A percentile compares a stretch with the other conserved stretches of the same genome.
These are phyloP conservation scores for Anadara kagoshimensis DNA, from an alignment of 1,140 invertebrate genomes.

Conservation along the genomic window DNA sequence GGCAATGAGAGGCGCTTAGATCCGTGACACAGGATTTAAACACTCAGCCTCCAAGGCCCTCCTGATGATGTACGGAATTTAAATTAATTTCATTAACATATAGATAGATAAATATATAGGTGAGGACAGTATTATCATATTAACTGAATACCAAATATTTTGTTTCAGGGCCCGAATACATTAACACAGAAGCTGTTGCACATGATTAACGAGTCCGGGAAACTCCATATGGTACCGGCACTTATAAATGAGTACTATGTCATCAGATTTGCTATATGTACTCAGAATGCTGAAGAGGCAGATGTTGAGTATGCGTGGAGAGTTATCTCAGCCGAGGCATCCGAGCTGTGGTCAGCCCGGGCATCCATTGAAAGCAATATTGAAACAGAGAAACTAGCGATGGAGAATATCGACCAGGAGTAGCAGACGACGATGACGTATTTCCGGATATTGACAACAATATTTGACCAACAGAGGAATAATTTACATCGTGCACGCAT, in stretches of 20 bases:
- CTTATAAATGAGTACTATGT: slow-evolving; percentile 88
- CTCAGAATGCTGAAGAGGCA: slow-evolving; percentile 89
- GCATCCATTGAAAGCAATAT: slow-evolving; percentile 42
- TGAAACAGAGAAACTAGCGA: slow-evolving; percentile 12
- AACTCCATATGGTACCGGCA: slow-evolving; percentile 98
- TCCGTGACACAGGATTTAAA: too few species aligned
- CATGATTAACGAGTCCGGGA: slow-evolving; percentile 95
- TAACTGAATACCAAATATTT: too few species aligned
- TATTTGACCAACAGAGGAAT: slow-evolving; percentile 62
- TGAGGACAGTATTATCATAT: too few species aligned
- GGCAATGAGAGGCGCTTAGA: too few species aligned
- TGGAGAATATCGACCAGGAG: slow-evolving; percentile 29
- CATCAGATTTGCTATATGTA: slow-evolving; percentile 94
- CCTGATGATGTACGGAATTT: too few species aligned
- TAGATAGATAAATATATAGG: too few species aligned
- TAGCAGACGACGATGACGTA: slow-evolving; percentile 60
- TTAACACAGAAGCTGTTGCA: slow-evolving; percentile 95
- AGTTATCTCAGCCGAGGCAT: slow-evolving; percentile 88
- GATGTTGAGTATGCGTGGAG: slow-evolving; percentile 95
- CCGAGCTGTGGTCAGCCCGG: slow-evolving; percentile 79
- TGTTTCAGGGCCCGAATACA: slow-evolving; percentile 85
- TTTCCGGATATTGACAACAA: slow-evolving; percentile 61
- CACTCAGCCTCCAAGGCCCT: too few species aligned
- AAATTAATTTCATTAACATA: too few species aligned
- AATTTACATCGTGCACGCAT: slow-evolving; percentile 57